Conservation (phyloP, 30 jellyfish, hydroid and myxozoan genomes). For the Hydractinia symbiolongicarpus region DNA sequence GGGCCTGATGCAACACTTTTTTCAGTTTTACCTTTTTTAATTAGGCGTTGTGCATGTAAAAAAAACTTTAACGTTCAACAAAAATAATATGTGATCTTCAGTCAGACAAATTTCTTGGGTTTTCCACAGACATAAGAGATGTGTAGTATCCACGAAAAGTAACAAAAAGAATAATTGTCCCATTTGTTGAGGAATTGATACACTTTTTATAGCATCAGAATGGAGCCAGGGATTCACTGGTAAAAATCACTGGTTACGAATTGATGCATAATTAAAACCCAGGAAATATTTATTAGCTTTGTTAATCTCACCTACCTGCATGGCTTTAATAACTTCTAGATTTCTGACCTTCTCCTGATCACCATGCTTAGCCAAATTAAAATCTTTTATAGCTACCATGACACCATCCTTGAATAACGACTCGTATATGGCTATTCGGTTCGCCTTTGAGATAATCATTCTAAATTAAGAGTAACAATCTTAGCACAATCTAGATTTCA, state of each 20-base stretch:
- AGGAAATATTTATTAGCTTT: too few relatives aligned
- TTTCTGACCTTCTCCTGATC: constrained; percentile 68
- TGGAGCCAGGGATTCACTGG: constrained; percentile 40
- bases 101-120: too few relatives aligned
- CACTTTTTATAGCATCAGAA: constrained; percentile 20
- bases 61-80: too few relatives aligned
- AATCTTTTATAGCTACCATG: constrained; percentile 74
- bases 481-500: too few relatives aligned
- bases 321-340: constrained; percentile 81
- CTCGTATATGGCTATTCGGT: constrained; percentile 81
- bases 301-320: constrained; percentile 57
- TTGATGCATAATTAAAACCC: constrained; percentile 1
- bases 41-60: too few relatives aligned
- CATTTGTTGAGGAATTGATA: too few relatives aligned
- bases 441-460: constrained; percentile 86
- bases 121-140: neutral
- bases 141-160: too few relatives aligned
- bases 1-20: too few relatives aligned
- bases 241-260: constrained; percentile 30
- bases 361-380: constrained; percentile 59
- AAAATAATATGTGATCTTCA: too few relatives aligned
- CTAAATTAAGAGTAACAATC: neutral
- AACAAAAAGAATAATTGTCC: too few relatives aligned
- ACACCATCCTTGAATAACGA: constrained; percentile 91
- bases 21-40: too few relatives aligned